These are phyloP conservation scores for Verasper variegatus DNA, from an alignment of 2,113 vertebrate genomes.

Conservation along the genomic window DNA sequence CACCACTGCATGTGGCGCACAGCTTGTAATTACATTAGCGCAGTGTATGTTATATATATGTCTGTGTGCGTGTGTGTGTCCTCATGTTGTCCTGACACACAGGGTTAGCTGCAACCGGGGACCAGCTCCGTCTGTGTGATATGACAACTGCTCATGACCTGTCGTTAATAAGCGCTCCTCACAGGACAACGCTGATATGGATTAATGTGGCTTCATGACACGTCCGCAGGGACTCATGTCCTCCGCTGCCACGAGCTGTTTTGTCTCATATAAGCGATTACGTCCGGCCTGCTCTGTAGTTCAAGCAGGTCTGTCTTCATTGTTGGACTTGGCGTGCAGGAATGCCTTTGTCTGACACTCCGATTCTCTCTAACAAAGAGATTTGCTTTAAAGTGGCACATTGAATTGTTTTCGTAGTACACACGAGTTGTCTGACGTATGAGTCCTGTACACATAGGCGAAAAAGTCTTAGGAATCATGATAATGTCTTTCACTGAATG, in stretches of 20 bases:
- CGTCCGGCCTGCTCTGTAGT: constrained; percentile 14
- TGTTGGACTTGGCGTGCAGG: constrained; percentile 30
- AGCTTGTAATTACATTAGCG: constrained; percentile 73
- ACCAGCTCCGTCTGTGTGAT: constrained; percentile 29
- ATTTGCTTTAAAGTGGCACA: neutral
- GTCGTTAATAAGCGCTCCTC: constrained; percentile 56
- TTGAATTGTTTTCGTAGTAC: no score
- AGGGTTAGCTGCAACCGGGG: constrained; percentile 18
- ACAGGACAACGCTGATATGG: constrained; percentile 40
- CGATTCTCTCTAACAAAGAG: neutral
- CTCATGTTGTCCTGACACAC: constrained; percentile 26
- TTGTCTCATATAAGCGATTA: constrained; percentile 19
- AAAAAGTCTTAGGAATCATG: no score
- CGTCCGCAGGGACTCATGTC: constrained; percentile 30
- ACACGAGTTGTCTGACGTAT: no score
- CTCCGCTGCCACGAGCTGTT: constrained; percentile 20
- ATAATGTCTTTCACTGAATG: no score
- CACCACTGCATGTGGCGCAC: constrained; percentile 71
- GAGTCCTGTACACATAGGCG: no score
- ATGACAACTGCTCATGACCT: constrained; percentile 51
- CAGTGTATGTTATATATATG: constrained; percentile 50
- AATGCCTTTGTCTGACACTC: constrained; percentile 44
- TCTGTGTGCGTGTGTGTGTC: constrained; percentile 5
- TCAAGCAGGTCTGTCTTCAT: constrained; percentile 8
- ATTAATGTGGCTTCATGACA: constrained; percentile 51